phyloP scores from a whole-genome alignment of 1,140 invertebrate species.

The Protaetia brevitarsis region DNA sequence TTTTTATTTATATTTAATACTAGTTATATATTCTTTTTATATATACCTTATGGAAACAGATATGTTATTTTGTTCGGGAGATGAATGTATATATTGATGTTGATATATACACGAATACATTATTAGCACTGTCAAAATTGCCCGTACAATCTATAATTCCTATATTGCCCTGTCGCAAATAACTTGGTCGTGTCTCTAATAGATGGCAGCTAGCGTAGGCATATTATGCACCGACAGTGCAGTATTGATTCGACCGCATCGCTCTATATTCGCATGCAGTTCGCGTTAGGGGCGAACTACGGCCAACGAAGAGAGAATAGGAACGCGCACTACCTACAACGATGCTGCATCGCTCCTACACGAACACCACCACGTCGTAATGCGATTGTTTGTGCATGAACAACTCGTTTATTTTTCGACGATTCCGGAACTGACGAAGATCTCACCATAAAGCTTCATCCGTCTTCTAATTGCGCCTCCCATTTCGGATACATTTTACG shows the following conservation, averaged over 20 bases:
- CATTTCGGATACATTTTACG: slow-evolving; percentile 5
- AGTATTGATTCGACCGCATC: not conserved
- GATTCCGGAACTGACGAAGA: not conserved
- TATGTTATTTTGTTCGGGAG: no score
- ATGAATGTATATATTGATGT: no score
- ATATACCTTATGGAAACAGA: no score
- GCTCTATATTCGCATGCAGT: not conserved
- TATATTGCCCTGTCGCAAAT: not conserved
- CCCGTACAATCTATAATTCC: no score
- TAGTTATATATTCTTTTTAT: no score
- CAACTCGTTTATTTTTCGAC: not conserved
- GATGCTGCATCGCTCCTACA: no score
- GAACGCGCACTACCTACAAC: no score
- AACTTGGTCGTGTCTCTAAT: not conserved
- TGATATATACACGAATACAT: no score
- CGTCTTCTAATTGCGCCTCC: not conserved
- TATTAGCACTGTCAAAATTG: no score
- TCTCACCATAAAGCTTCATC: not conserved
- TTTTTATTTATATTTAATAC: no score
- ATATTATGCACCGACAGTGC: not conserved
- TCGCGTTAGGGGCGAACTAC: not conserved
- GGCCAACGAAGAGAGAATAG: not conserved
- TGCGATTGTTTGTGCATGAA: slow-evolving; percentile 1
- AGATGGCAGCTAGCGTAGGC: not conserved
- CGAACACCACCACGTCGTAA: not conserved